Base-by-base conservation (phyloP, 2,888 invertebrate species). In the Volucella zonaria region DNA sequence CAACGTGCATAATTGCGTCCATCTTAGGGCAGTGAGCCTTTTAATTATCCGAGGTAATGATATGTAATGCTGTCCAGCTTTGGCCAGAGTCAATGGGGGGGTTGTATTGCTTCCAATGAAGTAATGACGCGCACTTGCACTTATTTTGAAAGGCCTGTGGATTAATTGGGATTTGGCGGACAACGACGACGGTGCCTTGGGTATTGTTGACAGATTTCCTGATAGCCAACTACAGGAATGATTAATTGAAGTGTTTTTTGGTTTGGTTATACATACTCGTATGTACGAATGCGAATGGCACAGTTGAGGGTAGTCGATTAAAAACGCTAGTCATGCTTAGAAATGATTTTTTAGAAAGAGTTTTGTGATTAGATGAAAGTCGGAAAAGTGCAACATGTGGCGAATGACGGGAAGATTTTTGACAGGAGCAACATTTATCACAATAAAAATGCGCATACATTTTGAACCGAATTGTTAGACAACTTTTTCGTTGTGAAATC, bases 1-100 rank as follows among this genome's bases (percentile, higher is more conserved):
- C 31, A 67, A 40, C 71, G 73, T 85, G 2, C 18, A 2, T 23
- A 74, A 81, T 85, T 76, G 81, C 68, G 52, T 73, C 66, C 58
- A 67, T 66, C 76, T 73, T 47, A 68, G 73, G 58, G 42, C 51
- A 74, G 40, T 73, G 73, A 64, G 85, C 76, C 81, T 81, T 79
- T 85, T 85, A 85, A 85, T 85, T 85, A 85, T 76, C 68, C 68
- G 67, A 68, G 76, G 81, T 85, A 85, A 85, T 85, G 76, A 81
- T 81, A 81, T 85, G 81, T 81, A 73, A 76, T 85, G 75, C 51
- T 58, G 49, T 18, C 47, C 18, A 31, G 31, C 31, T 66, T 73
- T 49, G 52, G 54, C 38, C 11, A 31, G 31, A 42, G 49, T 62
- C 56, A 38, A 38, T 47, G 59, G 40, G 59, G 40, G 15, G 18